Evolutionary conservation across 2,113 vertebrate genomes (phyloP).

Genomic region (Syngnathus floridae): DNA sequence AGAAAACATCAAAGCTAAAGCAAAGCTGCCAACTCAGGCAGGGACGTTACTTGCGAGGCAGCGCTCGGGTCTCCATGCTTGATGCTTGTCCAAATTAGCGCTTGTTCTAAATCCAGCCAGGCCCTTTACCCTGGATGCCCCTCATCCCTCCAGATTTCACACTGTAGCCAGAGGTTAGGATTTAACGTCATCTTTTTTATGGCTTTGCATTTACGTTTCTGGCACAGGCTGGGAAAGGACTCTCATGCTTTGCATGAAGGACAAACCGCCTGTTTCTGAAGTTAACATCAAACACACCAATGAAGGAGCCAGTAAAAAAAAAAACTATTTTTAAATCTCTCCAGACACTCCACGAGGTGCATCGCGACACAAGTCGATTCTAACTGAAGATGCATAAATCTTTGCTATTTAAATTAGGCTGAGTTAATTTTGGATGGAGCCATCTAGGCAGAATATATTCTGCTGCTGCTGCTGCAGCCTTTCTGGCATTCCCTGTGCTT

Average conservation of each 20-base stretch:
- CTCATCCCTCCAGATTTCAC: slow-evolving; percentile 17
- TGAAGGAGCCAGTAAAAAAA: slow-evolving; percentile 19
- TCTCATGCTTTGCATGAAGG: slow-evolving; percentile 30
- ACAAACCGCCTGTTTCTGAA: slow-evolving; percentile 36
- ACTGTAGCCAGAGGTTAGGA: slow-evolving; percentile 35
- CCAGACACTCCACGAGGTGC: slow-evolving; percentile 2
- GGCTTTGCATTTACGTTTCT: slow-evolving; percentile 33
- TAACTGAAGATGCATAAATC: slow-evolving; percentile 24
- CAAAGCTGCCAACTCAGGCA: slow-evolving; percentile 2
- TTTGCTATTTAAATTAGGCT: slow-evolving; percentile 44
- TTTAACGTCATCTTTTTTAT: slow-evolving; percentile 30
- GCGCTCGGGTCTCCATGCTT: neutral
- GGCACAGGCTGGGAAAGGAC: slow-evolving; percentile 12
- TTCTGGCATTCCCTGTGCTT: slow-evolving; percentile 25
- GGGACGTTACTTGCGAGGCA: slow-evolving; percentile 4
- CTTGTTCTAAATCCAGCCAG: slow-evolving; percentile 7
- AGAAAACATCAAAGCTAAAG: slow-evolving; percentile 23
- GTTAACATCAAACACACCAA: slow-evolving; percentile 34
- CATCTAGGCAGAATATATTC: slow-evolving; percentile 34
- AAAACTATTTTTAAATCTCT: slow-evolving; percentile 46
- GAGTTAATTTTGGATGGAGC: slow-evolving; percentile 53
- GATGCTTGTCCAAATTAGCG: slow-evolving; percentile 8
- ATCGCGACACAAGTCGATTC: neutral
- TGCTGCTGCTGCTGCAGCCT: slow-evolving; percentile 16
- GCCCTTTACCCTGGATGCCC: neutral